phyloP scores from a whole-genome alignment of 1,140 invertebrate genomes.

The Temnothorax longispinosus region DNA sequence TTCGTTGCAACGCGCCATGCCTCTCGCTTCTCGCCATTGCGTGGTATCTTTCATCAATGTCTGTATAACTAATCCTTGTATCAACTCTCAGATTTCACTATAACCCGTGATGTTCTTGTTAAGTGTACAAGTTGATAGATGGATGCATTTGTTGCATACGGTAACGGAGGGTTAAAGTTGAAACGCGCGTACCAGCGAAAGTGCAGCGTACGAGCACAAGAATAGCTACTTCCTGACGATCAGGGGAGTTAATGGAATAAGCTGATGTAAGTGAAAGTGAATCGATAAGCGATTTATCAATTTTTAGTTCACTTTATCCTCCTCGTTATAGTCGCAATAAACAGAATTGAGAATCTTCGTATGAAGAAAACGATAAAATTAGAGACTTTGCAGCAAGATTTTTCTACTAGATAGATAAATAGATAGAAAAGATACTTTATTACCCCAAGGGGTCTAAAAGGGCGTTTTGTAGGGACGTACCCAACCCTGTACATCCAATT shows the following conservation, averaged over 20 bases:
- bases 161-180: slow-evolving; percentile 5
- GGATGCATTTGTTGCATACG: slow-evolving; percentile 23
- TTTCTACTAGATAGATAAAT: background rate
- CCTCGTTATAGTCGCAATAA: background rate
- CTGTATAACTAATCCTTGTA: slow-evolving; percentile 13
- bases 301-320: background rate
- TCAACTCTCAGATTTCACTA: slow-evolving; percentile 15
- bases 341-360: background rate
- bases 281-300: slow-evolving; percentile 5
- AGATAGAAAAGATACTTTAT: too few species aligned
- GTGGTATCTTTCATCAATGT: slow-evolving; percentile 33
- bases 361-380: background rate
- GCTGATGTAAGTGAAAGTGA: slow-evolving; percentile 17
- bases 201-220: background rate
- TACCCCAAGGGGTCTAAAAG: too few species aligned
- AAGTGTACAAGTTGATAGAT: slow-evolving; percentile 33
- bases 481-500: too few species aligned
- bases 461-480: too few species aligned
- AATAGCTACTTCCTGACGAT: slow-evolving; percentile 25
- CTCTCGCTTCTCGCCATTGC: background rate
- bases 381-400: background rate
- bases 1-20: background rate
- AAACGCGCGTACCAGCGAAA: slow-evolving; percentile 17
- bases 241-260: background rate
- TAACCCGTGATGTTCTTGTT: slow-evolving; percentile 20